Conservation (phyloP, 2,797 vertebrate species). For the Poecilia wingei region DNA sequence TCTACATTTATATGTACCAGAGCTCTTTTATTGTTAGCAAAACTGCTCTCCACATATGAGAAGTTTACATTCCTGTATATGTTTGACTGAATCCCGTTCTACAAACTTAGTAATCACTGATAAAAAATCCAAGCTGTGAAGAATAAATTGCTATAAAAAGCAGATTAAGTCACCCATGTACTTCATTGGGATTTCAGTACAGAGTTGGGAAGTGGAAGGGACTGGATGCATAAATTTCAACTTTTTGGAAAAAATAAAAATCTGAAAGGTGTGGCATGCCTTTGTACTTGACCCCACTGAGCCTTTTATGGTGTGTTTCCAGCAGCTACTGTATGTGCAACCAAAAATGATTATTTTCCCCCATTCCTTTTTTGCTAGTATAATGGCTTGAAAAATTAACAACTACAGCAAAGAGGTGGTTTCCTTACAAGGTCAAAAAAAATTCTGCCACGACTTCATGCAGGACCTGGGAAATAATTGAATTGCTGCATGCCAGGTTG, state of each 20-base stretch:
- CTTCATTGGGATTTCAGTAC: background rate
- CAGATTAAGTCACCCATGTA: slow-evolving; percentile 16
- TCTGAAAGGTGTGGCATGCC: background rate
- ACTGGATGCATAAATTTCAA: background rate
- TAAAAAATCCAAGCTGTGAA: slow-evolving; percentile 12
- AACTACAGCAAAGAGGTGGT: background rate
- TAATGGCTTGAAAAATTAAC: background rate
- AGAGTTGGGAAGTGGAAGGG: background rate
- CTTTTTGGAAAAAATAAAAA: background rate
- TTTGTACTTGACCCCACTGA: background rate
- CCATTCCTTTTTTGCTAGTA: background rate
- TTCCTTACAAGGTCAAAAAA: background rate
- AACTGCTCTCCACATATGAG: background rate
- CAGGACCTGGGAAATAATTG: background rate
- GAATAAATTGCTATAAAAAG: slow-evolving; percentile 26
- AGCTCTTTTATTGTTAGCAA: background rate
- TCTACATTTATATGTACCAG: background rate
- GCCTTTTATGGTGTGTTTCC: background rate
- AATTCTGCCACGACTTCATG: background rate
- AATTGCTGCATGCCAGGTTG: background rate
- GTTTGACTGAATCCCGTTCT: slow-evolving; percentile 6
- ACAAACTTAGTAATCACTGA: slow-evolving; percentile 21
- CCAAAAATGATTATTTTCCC: background rate
- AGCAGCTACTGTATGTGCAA: background rate
- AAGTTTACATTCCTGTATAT: slow-evolving; percentile 2